Percentiles rank a stretch among this genome's conserved stretches.
Conservation (phyloP, 1,140 invertebrate genomes). For the Pseudomyrmex sp. region DNA sequence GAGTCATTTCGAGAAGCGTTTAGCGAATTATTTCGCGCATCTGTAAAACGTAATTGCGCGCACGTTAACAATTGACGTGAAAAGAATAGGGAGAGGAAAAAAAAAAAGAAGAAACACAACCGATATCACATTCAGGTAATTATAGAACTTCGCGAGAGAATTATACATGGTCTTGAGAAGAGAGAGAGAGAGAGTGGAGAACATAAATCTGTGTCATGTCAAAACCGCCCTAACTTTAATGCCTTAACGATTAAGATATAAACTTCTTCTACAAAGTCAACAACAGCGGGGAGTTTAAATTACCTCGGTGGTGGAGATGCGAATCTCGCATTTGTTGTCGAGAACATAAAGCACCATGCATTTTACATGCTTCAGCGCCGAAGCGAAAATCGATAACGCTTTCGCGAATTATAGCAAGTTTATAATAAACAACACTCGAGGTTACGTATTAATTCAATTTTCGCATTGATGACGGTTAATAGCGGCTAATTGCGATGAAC, state of each 20-base stretch:
- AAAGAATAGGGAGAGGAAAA: too few species aligned
- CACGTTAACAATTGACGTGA: neutral
- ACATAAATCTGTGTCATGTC: conserved; percentile 34
- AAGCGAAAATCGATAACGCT: conserved; percentile 33
- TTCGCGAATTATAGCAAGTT: conserved; percentile 18
- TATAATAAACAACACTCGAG: neutral
- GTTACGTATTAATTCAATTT: conserved; percentile 7
- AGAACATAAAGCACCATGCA: conserved; percentile 40
- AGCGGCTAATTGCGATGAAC: neutral
- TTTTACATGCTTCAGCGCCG: conserved; percentile 8
- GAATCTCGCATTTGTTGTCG: conserved; percentile 44
- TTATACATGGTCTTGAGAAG: neutral
- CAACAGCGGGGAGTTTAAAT: conserved; percentile 49
- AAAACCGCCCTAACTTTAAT: conserved; percentile 40
- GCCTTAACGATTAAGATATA: conserved; percentile 51
- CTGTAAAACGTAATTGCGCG: neutral
- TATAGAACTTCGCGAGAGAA: conserved; percentile 11
- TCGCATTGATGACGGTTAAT: conserved; percentile 9
- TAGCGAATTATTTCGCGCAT: neutral
- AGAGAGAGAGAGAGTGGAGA: neutral
- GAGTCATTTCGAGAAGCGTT: neutral
- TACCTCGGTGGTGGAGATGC: conserved; percentile 35
- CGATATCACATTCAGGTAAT: conserved; percentile 17
- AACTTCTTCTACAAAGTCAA: conserved; percentile 51
- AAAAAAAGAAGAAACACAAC: too few species aligned